Evolutionary conservation across 2,113 vertebrate species (phyloP).

Genomic region (Ranitomeya variabilis): DNA sequence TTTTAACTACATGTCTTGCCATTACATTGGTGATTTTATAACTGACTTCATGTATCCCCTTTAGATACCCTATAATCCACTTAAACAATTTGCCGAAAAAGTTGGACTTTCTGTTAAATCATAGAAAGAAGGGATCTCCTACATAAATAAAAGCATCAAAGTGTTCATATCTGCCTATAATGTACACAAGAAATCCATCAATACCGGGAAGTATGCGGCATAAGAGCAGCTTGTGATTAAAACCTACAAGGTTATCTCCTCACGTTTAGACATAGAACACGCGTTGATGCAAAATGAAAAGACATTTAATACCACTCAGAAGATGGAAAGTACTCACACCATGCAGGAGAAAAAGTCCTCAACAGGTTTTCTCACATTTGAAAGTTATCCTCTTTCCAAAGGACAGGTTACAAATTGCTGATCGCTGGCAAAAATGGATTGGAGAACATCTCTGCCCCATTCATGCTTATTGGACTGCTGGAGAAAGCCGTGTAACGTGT

Average conservation of each 20-base stretch:
- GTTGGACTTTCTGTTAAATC: constrained; percentile 7
- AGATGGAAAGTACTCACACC: neutral
- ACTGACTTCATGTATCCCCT: neutral
- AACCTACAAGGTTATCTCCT: constrained; percentile 34
- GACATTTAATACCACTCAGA: neutral
- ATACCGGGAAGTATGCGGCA: constrained; percentile 7
- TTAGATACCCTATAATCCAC: neutral
- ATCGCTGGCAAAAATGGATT: too few species aligned
- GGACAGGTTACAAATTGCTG: too few species aligned
- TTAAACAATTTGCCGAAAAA: constrained; percentile 26
- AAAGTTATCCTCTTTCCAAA: too few species aligned
- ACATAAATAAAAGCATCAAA: constrained; percentile 29
- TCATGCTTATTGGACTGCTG: too few species aligned
- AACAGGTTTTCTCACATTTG: too few species aligned
- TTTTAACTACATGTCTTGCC: neutral
- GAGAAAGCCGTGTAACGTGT: too few species aligned
- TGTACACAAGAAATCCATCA: constrained; percentile 43
- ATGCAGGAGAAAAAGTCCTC: neutral
- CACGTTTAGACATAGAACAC: constrained; percentile 28
- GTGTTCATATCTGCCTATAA: constrained; percentile 27
- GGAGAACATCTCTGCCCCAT: too few species aligned
- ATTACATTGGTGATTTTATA: neutral
- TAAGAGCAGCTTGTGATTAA: neutral
- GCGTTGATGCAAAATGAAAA: neutral
- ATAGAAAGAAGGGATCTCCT: neutral